These are phyloP conservation scores for Andrena fulva DNA, from an alignment of 2,888 invertebrate genomes.

Conservation along the genomic window DNA sequence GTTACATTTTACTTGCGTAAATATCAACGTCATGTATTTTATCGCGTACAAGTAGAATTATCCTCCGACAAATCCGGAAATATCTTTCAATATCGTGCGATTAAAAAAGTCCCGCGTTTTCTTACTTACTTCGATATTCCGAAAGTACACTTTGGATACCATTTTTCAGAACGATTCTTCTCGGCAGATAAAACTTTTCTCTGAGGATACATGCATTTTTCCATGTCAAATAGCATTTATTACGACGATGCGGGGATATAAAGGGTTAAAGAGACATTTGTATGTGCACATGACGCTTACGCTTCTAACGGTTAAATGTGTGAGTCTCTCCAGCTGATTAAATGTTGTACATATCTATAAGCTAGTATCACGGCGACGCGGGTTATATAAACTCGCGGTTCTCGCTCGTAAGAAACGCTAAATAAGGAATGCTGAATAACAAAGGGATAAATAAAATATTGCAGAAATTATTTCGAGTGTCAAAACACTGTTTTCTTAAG, in stretches of 20 bases:
- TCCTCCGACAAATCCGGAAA: background rate
- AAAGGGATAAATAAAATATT: background rate
- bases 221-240: background rate
- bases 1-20: background rate
- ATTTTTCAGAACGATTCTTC: background rate
- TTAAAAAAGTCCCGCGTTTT: background rate
- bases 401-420: background rate
- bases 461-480: background rate
- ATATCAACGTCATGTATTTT: background rate
- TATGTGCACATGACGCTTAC: background rate
- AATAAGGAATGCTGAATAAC: background rate
- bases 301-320: background rate
- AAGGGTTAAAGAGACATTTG: background rate
- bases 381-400: conserved; percentile 4
- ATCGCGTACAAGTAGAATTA: background rate
- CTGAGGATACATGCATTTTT: background rate
- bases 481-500: background rate
- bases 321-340: conserved; percentile 1
- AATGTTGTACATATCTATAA: conserved; percentile 6
- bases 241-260: background rate
- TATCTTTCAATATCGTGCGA: background rate
- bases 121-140: conserved; percentile 4
- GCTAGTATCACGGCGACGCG: background rate
- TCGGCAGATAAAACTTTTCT: conserved; percentile 12
- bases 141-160: background rate